phyloP scores from a whole-genome alignment of 2,113 vertebrate species.

The Nerophis ophidion region DNA sequence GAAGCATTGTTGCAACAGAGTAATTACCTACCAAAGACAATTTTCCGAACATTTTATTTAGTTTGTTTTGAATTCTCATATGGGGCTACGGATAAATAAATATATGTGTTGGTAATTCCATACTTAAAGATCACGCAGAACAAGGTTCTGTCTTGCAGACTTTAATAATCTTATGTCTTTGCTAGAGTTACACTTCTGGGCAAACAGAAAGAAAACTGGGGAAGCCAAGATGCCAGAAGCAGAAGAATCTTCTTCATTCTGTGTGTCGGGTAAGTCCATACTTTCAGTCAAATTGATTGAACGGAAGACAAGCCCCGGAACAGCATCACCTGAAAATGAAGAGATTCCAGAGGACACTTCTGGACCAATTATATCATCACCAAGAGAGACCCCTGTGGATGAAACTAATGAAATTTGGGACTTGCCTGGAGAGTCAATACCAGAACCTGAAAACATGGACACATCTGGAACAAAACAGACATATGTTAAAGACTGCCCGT shows the following conservation, averaged over 20 bases:
- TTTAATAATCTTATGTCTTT: background rate
- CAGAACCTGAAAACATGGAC: background rate
- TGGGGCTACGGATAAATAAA: no score
- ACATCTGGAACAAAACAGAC: background rate
- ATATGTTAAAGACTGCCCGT: background rate
- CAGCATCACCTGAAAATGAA: background rate
- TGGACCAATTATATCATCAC: background rate
- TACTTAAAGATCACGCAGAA: no score
- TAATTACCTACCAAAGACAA: no score
- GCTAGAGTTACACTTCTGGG: background rate
- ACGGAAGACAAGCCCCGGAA: background rate
- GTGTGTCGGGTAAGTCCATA: slow-evolving; percentile 1
- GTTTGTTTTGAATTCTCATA: no score
- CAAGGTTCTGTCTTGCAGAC: no score
- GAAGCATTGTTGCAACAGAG: no score
- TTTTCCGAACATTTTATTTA: no score
- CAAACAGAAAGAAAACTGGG: no score
- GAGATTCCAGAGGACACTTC: background rate
- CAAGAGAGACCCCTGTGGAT: background rate
- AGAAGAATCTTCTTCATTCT: slow-evolving; percentile 2
- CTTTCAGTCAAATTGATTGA: background rate
- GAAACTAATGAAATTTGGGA: background rate
- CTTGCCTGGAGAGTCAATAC: background rate
- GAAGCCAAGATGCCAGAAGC: no score
- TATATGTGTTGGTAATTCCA: no score